Evolutionary conservation across 2,888 invertebrate genomes (phyloP).

Genomic region (Chaetogeoica ovagalla): DNA sequence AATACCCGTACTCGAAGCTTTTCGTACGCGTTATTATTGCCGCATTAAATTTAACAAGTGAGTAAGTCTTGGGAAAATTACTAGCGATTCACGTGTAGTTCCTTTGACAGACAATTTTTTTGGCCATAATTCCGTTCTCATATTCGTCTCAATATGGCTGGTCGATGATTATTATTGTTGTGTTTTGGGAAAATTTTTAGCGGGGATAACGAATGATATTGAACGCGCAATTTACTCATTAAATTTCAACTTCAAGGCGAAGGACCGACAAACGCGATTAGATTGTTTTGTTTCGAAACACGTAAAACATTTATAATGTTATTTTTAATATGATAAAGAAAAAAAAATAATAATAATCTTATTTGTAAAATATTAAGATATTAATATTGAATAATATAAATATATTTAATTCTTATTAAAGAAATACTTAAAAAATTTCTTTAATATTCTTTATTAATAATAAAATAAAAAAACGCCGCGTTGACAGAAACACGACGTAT

Average conservation of each 20-base stretch:
- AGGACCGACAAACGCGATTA: background rate
- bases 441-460: too few relatives aligned
- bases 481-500: too few relatives aligned
- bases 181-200: background rate
- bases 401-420: too few relatives aligned
- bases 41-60: background rate
- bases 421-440: too few relatives aligned
- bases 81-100: too few relatives aligned
- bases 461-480: too few relatives aligned
- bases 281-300: background rate
- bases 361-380: too few relatives aligned
- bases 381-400: too few relatives aligned
- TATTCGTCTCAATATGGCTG: background rate
- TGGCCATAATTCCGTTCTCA: too few relatives aligned
- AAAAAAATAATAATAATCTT: too few relatives aligned
- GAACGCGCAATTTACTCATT: background rate
- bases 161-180: background rate
- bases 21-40: background rate
- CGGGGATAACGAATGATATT: background rate
- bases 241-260: background rate
- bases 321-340: too few relatives aligned
- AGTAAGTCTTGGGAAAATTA: background rate
- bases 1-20: background rate
- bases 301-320: background rate
- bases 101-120: too few relatives aligned